Percentiles rank a stretch among this genome's conserved stretches.
These are phyloP conservation scores for Penaeus vannamei DNA, from an alignment of 1,140 invertebrate genomes.

Conservation along the genomic window DNA sequence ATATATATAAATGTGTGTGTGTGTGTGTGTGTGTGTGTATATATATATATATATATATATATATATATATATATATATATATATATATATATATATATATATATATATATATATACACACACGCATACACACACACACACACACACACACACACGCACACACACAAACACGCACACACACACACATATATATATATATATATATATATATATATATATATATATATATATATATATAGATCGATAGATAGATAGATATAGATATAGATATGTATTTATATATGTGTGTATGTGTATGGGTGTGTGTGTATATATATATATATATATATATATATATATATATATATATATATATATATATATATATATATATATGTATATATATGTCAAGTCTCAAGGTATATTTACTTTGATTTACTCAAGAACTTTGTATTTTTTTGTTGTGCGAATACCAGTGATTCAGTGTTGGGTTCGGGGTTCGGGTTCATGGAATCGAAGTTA, in stretches of 20 bases:
- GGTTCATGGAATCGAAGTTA: no score
- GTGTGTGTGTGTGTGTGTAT: not conserved
- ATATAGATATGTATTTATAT: constrained; percentile 17
- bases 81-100: not conserved
- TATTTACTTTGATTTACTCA: no score
- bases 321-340: constrained; percentile 8
- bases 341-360: constrained; percentile 24
- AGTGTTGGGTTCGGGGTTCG: not conserved
- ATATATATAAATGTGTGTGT: no score
- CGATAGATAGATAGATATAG: not conserved
- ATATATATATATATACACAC: not conserved
- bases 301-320: not conserved
- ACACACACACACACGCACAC: not conserved
- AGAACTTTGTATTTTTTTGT: no score
- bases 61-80: constrained; percentile 17
- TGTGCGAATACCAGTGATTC: not conserved
- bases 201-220: not conserved
- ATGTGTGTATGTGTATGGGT: not conserved
- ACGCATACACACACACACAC: not conserved
- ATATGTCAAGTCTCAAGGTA: not conserved
- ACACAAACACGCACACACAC: not conserved
- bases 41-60: constrained; percentile 25
- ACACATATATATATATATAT: not conserved
- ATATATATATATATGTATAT: not conserved
- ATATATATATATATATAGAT: not conserved